These are phyloP conservation scores for Prosopocoilus inquinatus DNA, from an alignment of 2,888 invertebrate genomes.

Conservation along the genomic window DNA sequence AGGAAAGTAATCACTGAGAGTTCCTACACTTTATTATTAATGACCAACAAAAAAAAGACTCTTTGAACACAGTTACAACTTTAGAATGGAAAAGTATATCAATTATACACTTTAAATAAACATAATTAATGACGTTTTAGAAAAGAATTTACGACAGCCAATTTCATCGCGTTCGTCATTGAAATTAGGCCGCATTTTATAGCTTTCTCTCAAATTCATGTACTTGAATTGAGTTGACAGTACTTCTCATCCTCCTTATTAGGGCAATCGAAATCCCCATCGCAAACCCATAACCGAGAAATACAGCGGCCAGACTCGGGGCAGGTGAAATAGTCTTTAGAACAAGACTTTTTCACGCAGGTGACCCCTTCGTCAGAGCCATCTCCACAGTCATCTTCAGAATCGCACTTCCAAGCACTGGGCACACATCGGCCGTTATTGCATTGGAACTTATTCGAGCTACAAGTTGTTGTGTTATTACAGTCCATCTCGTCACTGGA, in stretches of 20 bases:
- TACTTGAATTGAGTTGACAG: conserved; percentile 98
- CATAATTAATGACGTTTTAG: too few relatives aligned
- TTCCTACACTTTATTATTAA: too few relatives aligned
- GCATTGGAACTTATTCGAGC: conserved; percentile 87
- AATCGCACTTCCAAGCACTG: conserved; percentile 92
- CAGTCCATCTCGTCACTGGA: conserved; percentile 92
- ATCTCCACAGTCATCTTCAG: conserved; percentile 96
- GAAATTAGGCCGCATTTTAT: conserved; percentile 92
- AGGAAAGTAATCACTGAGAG: too few relatives aligned
- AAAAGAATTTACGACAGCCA: conserved; percentile 66
- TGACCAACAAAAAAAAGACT: too few relatives aligned
- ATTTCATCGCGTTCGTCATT: conserved; percentile 89
- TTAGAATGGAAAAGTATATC: too few relatives aligned
- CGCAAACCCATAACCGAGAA: conserved; percentile 87
- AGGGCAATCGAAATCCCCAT: conserved; percentile 85
- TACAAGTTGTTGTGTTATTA: conserved; percentile 90
- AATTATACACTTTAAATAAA: too few relatives aligned
- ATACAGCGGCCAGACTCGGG: conserved; percentile 95
- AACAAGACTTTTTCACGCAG: conserved; percentile 92
- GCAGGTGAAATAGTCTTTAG: conserved; percentile 91
- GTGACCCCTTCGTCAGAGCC: conserved; percentile 90
- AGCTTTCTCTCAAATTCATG: conserved; percentile 83
- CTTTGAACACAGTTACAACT: too few relatives aligned
- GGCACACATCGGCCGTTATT: conserved; percentile 91
- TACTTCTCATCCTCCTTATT: conserved; percentile 89